Conservation (phyloP, 2,113 vertebrate species). For the Colistium nudipinnis region DNA sequence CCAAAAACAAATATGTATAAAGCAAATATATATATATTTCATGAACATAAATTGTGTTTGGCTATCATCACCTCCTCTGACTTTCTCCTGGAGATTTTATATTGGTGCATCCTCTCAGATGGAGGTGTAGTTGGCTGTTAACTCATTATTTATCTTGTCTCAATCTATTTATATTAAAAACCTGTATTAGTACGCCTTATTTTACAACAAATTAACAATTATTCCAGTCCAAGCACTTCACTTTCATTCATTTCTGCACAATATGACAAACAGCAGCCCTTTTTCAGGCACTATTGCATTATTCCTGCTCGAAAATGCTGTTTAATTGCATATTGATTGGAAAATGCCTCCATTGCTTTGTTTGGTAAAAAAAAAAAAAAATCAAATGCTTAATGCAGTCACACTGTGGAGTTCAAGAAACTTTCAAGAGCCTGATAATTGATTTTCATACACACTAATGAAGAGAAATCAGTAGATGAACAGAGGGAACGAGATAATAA, state of each 20-base stretch:
- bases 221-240: not conserved
- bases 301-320: not conserved
- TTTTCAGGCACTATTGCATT: not conserved
- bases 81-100: constrained; percentile 7
- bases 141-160: constrained; percentile 41
- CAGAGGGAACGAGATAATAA: not conserved
- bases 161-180: constrained; percentile 39
- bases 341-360: not conserved
- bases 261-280: not conserved
- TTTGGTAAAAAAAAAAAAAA: not conserved
- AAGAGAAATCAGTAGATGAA: not conserved
- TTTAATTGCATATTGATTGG: constrained; percentile 2
- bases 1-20: not conserved
- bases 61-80: constrained; percentile 10
- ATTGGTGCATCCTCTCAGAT: not conserved
- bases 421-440: not conserved
- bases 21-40: not conserved
- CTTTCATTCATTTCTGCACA: not conserved
- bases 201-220: constrained; percentile 35
- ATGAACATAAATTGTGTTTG: constrained; percentile 21
- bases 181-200: constrained; percentile 12
- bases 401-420: not conserved
- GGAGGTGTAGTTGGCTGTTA: not conserved
- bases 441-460: not conserved
- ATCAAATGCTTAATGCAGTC: not conserved